These are phyloP conservation scores for Drosophila koepferae DNA, from an alignment of 2,888 invertebrate species.

Conservation along the genomic window DNA sequence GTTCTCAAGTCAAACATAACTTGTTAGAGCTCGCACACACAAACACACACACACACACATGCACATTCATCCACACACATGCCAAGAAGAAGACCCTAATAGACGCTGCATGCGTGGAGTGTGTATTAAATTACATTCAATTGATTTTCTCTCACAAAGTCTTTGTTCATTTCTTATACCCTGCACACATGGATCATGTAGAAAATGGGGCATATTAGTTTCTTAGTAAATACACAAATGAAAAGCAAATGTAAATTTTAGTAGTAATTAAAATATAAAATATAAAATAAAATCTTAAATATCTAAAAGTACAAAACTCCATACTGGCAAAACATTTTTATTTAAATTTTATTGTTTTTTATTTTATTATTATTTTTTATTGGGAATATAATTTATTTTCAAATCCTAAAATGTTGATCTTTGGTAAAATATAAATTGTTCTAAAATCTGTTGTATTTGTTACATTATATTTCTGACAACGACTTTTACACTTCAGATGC, in stretches of 20 bases:
- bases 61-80: not conserved
- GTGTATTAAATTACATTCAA: conserved; percentile 42
- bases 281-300: too few relatives aligned
- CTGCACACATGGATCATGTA: not conserved
- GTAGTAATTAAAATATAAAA: too few relatives aligned
- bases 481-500: too few relatives aligned
- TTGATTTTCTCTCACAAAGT: conserved; percentile 31
- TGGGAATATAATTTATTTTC: too few relatives aligned
- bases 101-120: conserved; percentile 30
- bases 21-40: not conserved
- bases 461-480: too few relatives aligned
- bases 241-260: not conserved
- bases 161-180: conserved; percentile 1
- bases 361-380: too few relatives aligned
- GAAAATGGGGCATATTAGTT: not conserved
- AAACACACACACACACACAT: not conserved
- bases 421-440: too few relatives aligned
- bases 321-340: too few relatives aligned
- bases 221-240: not conserved
- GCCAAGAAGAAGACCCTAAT: conserved; percentile 1
- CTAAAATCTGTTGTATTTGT: too few relatives aligned
- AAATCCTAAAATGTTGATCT: too few relatives aligned
- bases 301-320: too few relatives aligned
- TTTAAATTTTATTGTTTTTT: too few relatives aligned
- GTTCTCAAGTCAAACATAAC: conserved; percentile 6